These are phyloP conservation scores for Rugalucina vietnamica DNA, from an alignment of 2,888 invertebrate species.

Conservation along the genomic window DNA sequence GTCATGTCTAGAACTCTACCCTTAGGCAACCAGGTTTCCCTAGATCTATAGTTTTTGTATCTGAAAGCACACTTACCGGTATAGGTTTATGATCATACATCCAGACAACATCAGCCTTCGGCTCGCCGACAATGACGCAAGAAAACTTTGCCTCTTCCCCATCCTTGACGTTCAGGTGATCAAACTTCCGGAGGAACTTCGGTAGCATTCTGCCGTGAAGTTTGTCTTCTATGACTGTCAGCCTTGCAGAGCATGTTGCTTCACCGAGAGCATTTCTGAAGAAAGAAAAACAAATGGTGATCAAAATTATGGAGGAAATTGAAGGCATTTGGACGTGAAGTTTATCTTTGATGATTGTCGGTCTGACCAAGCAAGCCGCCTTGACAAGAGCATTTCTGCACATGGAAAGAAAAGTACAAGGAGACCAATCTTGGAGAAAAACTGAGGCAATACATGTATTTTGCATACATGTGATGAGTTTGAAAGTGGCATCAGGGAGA, in stretches of 20 bases:
- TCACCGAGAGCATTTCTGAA: slow-evolving; percentile 74
- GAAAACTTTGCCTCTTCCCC: slow-evolving; percentile 79
- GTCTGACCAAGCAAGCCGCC: slow-evolving; percentile 74
- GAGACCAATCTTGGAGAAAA: no score
- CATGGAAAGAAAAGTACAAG: slow-evolving; percentile 11
- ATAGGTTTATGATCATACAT: slow-evolving; percentile 76
- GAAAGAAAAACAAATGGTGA: neutral
- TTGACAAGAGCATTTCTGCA: slow-evolving; percentile 74
- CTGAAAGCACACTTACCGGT: slow-evolving; percentile 65
- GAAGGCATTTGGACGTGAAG: slow-evolving; percentile 61
- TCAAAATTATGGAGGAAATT: neutral
- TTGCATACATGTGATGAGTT: no score
- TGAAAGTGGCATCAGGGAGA: no score
- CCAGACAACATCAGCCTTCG: slow-evolving; percentile 81
- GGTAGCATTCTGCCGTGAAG: slow-evolving; percentile 71
- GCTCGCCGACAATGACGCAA: slow-evolving; percentile 81
- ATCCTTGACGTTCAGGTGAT: slow-evolving; percentile 70
- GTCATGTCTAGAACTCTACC: no score
- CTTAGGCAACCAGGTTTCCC: no score
- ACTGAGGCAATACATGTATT: no score
- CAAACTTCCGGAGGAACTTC: slow-evolving; percentile 74
- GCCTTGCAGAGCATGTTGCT: slow-evolving; percentile 74
- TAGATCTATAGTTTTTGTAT: no score
- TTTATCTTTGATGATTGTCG: slow-evolving; percentile 74
- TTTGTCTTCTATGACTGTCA: slow-evolving; percentile 74